Evolutionary conservation across 2,113 vertebrate genomes (phyloP).

Genomic region (Emydocephalus ijimae): DNA sequence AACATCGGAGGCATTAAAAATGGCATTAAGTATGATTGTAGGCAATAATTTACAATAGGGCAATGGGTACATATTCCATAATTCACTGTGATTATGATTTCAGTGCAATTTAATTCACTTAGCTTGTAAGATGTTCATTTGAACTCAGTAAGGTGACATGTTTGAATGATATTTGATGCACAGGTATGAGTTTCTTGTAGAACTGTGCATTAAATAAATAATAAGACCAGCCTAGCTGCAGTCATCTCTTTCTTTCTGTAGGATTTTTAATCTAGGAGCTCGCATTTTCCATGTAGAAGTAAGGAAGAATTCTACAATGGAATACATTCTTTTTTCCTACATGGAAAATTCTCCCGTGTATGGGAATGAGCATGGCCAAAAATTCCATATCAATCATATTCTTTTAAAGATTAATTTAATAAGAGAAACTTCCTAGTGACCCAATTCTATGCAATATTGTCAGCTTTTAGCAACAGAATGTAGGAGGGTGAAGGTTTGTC

Average conservation of each 20-base stretch:
- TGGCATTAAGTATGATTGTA: background rate
- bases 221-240: background rate
- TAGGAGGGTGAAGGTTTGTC: no score
- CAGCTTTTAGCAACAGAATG: background rate
- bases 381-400: background rate
- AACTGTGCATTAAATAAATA: background rate
- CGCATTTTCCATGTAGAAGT: background rate
- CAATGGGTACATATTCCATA: background rate
- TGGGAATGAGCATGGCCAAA: background rate
- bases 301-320: constrained; percentile 15
- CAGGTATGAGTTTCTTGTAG: constrained; percentile 23
- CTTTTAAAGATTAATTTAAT: background rate
- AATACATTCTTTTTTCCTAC: background rate
- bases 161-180: constrained; percentile 1
- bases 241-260: background rate
- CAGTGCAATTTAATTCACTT: background rate
- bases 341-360: background rate
- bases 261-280: background rate
- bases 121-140: constrained; percentile 24
- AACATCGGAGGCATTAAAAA: background rate
- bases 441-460: background rate
- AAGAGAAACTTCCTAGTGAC: background rate
- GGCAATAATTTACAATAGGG: background rate
- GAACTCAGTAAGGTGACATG: constrained; percentile 20
- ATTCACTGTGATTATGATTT: background rate